Conservation (phyloP, 1,140 invertebrate species). For the Colletes latitarsis region DNA sequence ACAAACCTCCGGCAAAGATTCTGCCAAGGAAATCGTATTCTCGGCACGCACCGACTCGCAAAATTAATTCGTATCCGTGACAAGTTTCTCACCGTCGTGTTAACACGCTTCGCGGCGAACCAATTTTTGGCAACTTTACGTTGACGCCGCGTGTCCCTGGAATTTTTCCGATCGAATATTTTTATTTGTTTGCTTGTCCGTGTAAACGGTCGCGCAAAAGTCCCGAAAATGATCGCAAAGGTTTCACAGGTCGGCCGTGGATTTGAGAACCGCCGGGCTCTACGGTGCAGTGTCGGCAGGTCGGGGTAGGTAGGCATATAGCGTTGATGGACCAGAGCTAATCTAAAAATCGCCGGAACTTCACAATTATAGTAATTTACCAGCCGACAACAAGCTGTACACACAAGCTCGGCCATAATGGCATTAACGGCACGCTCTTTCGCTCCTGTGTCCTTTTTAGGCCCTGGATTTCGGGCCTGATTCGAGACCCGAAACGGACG, state of each 20-base stretch:
- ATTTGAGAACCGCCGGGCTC: slow-evolving; percentile 66
- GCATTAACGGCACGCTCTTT: slow-evolving; percentile 70
- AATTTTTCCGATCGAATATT: neutral
- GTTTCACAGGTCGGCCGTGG: neutral
- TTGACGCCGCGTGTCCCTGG: neutral
- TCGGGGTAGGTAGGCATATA: slow-evolving; percentile 71
- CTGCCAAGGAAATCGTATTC: slow-evolving; percentile 23
- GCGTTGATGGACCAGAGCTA: slow-evolving; percentile 80
- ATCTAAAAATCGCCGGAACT: slow-evolving; percentile 81
- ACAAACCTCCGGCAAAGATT: slow-evolving; percentile 23
- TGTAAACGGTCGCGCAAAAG: too few species aligned
- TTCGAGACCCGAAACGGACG: slow-evolving; percentile 33
- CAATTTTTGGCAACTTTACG: too few species aligned
- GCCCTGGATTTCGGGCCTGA: slow-evolving; percentile 45
- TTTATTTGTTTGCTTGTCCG: too few species aligned
- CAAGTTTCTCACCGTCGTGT: neutral
- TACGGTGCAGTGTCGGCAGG: slow-evolving; percentile 61
- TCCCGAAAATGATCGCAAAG: neutral
- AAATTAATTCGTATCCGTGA: slow-evolving; percentile 39
- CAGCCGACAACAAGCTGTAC: slow-evolving; percentile 79
- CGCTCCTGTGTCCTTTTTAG: slow-evolving; percentile 68
- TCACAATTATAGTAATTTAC: slow-evolving; percentile 81
- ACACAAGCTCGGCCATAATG: slow-evolving; percentile 69
- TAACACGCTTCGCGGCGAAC: neutral
- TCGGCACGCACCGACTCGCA: neutral